phyloP scores from a whole-genome alignment of 2,113 vertebrate genomes.

The Drymodes brunneopygia region DNA sequence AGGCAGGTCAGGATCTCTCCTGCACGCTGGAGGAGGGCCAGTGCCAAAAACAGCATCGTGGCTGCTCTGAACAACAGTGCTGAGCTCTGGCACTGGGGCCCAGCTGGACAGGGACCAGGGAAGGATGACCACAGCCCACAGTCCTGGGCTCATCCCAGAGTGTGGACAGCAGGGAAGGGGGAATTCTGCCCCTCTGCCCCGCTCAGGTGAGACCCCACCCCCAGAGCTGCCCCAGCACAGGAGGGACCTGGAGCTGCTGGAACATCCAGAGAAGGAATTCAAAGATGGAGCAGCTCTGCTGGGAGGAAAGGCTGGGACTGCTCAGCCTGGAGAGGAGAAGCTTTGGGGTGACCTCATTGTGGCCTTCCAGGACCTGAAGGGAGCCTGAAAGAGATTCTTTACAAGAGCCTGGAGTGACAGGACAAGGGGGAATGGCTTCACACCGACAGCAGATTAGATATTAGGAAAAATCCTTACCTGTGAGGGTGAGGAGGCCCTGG shows the following conservation, averaged over 20 bases:
- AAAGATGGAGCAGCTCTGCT: background rate
- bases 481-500: rapidly evolving
- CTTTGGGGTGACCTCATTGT: rapidly evolving
- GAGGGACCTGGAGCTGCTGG: background rate
- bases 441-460: rapidly evolving
- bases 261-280: rapidly evolving
- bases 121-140: background rate
- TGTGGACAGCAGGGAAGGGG: background rate
- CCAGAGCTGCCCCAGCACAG: background rate
- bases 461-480: background rate
- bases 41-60: background rate
- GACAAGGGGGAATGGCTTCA: background rate
- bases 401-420: background rate
- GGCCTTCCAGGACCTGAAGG: background rate
- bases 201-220: background rate
- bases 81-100: background rate
- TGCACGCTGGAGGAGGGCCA: rapidly evolving
- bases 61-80: background rate
- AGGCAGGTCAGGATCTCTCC: background rate
- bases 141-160: background rate
- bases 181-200: background rate
- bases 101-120: background rate
- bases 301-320: background rate
- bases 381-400: background rate
- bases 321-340: background rate